Conservation (phyloP, 1,140 invertebrate species). For the Geopemphigus sp. region DNA sequence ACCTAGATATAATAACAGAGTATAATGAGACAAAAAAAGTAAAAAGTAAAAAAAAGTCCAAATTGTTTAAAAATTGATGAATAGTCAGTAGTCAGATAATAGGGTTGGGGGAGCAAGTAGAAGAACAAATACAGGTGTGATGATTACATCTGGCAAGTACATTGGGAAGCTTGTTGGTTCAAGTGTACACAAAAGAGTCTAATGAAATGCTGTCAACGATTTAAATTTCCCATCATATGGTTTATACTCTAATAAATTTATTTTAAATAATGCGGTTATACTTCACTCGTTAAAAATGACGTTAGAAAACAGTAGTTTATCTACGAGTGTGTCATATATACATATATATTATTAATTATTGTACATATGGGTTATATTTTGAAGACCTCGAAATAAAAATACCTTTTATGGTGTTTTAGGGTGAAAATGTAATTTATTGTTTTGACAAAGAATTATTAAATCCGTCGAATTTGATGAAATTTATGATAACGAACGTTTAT, state of each 20-base stretch:
- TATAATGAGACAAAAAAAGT: constrained; percentile 1
- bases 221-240: constrained; percentile 22
- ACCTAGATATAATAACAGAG: constrained; percentile 15
- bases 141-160: constrained; percentile 47
- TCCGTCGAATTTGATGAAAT: too few species aligned
- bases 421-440: too few species aligned
- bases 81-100: constrained; percentile 23
- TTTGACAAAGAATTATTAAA: too few species aligned
- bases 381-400: too few species aligned
- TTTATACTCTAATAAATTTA: constrained; percentile 10
- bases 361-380: too few species aligned
- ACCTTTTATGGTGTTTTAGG: too few species aligned
- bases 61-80: constrained; percentile 24
- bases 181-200: constrained; percentile 47
- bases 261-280: constrained; percentile 23
- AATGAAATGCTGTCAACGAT: constrained; percentile 45
- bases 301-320: constrained; percentile 9
- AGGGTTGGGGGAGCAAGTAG: not conserved
- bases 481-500: too few species aligned
- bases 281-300: constrained; percentile 36
- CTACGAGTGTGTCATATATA: not conserved
- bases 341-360: too few species aligned
- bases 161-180: constrained; percentile 45
- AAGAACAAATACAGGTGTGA: constrained; percentile 45
- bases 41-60: not conserved